Conservation (phyloP, 2,797 vertebrate genomes). For the Myotis myotis region DNA sequence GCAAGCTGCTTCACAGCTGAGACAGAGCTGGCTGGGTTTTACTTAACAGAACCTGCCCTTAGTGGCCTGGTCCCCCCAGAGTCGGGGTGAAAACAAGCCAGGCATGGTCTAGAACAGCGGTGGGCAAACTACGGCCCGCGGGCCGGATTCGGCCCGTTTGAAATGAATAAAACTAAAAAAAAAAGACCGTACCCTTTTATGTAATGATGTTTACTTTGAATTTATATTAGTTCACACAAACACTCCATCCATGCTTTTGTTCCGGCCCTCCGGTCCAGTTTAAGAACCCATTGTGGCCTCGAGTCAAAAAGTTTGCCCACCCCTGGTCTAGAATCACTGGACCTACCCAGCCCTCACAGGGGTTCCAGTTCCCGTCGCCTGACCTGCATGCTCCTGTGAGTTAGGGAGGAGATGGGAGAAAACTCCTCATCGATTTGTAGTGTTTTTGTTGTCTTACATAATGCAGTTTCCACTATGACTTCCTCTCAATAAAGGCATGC, state of each 20-base stretch:
- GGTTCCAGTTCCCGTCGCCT: rapidly evolving
- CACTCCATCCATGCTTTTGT: no score
- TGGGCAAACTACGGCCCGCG: no score
- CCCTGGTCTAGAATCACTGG: background rate
- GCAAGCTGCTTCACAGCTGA: background rate
- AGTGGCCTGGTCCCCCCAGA: background rate
- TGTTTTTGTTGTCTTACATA: background rate
- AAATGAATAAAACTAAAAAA: no score
- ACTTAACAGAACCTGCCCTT: background rate
- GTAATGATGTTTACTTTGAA: no score
- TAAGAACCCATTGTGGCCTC: no score
- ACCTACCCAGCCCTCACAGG: background rate
- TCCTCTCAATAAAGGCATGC: background rate
- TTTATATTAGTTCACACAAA: no score
- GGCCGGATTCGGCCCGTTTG: no score
- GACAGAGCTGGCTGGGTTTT: background rate
- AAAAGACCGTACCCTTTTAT: no score
- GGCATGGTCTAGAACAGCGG: background rate
- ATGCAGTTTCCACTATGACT: background rate
- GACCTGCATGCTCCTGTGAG: rapidly evolving
- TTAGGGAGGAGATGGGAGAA: background rate
- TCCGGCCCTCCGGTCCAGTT: no score
- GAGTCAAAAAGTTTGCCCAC: no score
- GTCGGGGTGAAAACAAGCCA: background rate
- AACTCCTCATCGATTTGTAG: rapidly evolving